Base-by-base conservation (phyloP, 2,797 vertebrate species). In the Esox lucius region DNA sequence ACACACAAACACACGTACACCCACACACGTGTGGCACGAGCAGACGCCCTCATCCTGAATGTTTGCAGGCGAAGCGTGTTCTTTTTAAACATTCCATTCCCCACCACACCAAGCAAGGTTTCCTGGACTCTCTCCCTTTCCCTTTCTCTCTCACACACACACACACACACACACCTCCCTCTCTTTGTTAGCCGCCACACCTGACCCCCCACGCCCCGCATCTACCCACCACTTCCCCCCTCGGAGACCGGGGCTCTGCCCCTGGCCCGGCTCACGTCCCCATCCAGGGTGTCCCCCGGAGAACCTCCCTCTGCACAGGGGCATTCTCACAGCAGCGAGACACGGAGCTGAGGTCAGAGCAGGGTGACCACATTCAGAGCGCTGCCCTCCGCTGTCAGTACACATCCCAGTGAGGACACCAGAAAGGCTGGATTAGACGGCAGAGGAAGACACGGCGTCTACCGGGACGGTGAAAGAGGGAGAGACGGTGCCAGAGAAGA, bases 1-100 rank as follows among this genome's bases (percentile, higher is more conserved):
- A n/a, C n/a, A n/a, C n/a, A n/a, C n/a, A n/a, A n/a, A 53, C 39
- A 26, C 24, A 70, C 26, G 19, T 83, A 79, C 73, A 46, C 64
- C 78, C 64, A 59, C 79, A 46, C 35, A 39, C 35, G 35, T 39
- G 15, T 42, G 31, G 19, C 72, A 61, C 75, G 80, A 83, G 88
- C 81, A 86, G 89, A 91, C 83, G 88, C 94, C 92, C 93, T 93
- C 86, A 81, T 94, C 93, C 94, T 93, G 94, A 93, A 93, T 92
- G 93, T 93, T 80, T 56, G 89, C 88, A 76, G 78, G 78, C 12
- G 26, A 5, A 93, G 89, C 83, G 82, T 86, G 84, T 81, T 90
- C 92, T 92, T 92, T 92, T 90, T 86, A 93, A 94, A 95, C 92
- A 94, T 94, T 95, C 94, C 94, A 86, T 92, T 93, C 88, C 85